phyloP scores from a whole-genome alignment of 2,888 invertebrate genomes.

The Chaitophorus viminalis region DNA sequence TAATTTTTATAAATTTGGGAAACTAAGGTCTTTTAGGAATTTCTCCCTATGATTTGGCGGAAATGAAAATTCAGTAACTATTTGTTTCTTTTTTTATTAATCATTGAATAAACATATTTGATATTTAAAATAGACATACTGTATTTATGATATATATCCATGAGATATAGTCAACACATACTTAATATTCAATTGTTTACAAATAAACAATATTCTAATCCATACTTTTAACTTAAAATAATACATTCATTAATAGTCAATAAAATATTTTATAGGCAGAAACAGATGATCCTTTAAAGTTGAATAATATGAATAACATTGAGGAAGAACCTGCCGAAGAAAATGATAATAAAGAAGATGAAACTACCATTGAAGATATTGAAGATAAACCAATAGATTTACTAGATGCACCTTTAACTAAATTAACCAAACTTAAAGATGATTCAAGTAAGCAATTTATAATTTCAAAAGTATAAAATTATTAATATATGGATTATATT shows the following conservation, averaged over 20 bases:
- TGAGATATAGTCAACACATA: too few species aligned
- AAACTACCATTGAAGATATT: background rate
- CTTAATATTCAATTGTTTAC: too few species aligned
- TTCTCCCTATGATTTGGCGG: too few species aligned
- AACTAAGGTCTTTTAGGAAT: too few species aligned
- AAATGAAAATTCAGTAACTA: too few species aligned
- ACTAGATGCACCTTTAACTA: background rate
- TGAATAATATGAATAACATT: background rate
- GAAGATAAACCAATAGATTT: background rate
- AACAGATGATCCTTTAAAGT: background rate
- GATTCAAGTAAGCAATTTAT: slow-evolving; percentile 13
- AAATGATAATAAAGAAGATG: background rate
- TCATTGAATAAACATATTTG: too few species aligned
- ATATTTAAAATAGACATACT: too few species aligned
- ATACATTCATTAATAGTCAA: background rate
- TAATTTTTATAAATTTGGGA: background rate
- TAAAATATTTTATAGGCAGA: slow-evolving; percentile 4
- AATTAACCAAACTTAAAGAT: background rate
- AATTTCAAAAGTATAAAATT: background rate
- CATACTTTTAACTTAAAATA: background rate
- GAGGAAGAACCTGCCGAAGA: background rate
- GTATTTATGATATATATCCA: too few species aligned
- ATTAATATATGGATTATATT: background rate
- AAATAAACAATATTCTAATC: too few species aligned
- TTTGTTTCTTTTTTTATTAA: too few species aligned